Evolutionary conservation across 1,140 invertebrate species (phyloP).

Genomic region (Phthorimaea operculella): DNA sequence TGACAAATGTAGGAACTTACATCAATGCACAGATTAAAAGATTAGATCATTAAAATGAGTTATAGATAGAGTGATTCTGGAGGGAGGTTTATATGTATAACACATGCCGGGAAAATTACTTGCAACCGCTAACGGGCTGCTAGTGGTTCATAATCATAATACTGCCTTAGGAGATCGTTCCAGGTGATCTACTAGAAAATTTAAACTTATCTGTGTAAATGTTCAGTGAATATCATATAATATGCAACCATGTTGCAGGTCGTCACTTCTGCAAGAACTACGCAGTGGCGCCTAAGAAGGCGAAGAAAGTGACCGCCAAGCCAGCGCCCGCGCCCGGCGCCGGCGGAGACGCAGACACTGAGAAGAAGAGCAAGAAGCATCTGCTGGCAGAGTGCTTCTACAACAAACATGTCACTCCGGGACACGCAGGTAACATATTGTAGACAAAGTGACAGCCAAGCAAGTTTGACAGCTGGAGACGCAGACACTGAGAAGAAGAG

Average conservation of each 20-base stretch:
- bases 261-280: slow-evolving; percentile 56
- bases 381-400: slow-evolving; percentile 53
- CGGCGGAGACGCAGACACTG: slow-evolving; percentile 32
- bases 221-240: too few relatives aligned
- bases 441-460: not conserved
- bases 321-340: not conserved
- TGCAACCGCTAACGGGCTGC: too few relatives aligned
- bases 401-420: slow-evolving; percentile 48
- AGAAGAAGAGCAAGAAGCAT: slow-evolving; percentile 50
- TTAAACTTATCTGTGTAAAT: too few relatives aligned
- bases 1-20: too few relatives aligned
- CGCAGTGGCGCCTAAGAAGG: slow-evolving; percentile 32
- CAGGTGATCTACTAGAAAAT: too few relatives aligned
- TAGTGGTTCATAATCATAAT: too few relatives aligned
- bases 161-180: too few relatives aligned
- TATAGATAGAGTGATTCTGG: too few relatives aligned
- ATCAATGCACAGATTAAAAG: too few relatives aligned
- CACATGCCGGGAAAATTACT: too few relatives aligned
- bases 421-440: slow-evolving; percentile 41
- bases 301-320: slow-evolving; percentile 31
- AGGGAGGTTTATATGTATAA: too few relatives aligned
- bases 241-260: slow-evolving; percentile 24
- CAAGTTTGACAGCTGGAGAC: slow-evolving; percentile 24
- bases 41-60: too few relatives aligned
- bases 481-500: slow-evolving; percentile 37